Conservation (phyloP, 2,797 vertebrate species). For the Takifugu rubripes region DNA sequence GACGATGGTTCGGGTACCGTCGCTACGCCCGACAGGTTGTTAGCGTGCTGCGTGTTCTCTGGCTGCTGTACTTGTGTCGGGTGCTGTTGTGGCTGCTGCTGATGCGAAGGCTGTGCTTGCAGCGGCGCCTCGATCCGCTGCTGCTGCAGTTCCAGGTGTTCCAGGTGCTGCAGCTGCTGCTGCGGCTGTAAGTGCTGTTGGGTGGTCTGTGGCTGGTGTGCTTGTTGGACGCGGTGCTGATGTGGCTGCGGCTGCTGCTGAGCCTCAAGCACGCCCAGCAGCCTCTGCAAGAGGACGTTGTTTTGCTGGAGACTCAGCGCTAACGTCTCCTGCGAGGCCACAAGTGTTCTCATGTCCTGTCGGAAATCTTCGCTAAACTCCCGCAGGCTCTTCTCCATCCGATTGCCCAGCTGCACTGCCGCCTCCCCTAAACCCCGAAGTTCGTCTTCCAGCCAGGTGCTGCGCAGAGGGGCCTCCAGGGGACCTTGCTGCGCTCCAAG, state of each 20-base stretch:
- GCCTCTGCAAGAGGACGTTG: constrained; percentile 79
- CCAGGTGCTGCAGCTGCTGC: constrained; percentile 54
- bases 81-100: constrained; percentile 49
- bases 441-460: constrained; percentile 81
- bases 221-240: constrained; percentile 64
- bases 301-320: constrained; percentile 80
- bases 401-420: constrained; percentile 77
- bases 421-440: constrained; percentile 78
- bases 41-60: constrained; percentile 54
- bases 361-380: constrained; percentile 80
- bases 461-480: constrained; percentile 72
- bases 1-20: constrained; percentile 55
- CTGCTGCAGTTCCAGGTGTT: constrained; percentile 55
- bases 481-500: constrained; percentile 77
- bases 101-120: constrained; percentile 54
- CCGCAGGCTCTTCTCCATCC: constrained; percentile 75
- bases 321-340: constrained; percentile 78
- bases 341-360: constrained; percentile 77
- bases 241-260: constrained; percentile 62
- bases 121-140: constrained; percentile 45
- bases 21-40: constrained; percentile 54
- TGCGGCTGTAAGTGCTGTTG: constrained; percentile 65
- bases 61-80: constrained; percentile 62
- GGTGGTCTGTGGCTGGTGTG: constrained; percentile 55
- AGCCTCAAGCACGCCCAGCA: constrained; percentile 78